Base-by-base conservation (phyloP, 2,888 invertebrate species). In the Pollenia griseotomentosa region DNA sequence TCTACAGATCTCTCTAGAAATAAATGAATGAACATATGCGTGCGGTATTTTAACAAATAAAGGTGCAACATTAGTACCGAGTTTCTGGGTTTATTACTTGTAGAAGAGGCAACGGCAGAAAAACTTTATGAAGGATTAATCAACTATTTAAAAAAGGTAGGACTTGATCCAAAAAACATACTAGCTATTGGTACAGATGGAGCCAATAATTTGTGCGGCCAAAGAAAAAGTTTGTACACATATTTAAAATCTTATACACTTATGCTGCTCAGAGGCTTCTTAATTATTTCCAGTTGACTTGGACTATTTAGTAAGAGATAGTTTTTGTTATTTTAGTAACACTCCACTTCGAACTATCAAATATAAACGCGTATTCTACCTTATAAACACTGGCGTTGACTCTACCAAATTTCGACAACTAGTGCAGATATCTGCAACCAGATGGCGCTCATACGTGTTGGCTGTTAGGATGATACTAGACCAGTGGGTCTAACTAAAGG, bases 241-340 rank as follows among this genome's bases (percentile, higher is more conserved):
- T 19, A 19, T 19, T 19, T 19, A 19, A 19, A 19, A 19, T 19
- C 19, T 19, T 19, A 2, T 19, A 19, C 19, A 19, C 19, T 19
- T 19, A 1, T 19, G 19, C 19, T 19, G 19, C 19, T 19, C 19
- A 19, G 19, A 19, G 19, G 19, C 19, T 19, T 19, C 19, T 19
- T 1, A 19, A 19, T 1, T 1, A 19, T 19, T 19, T 19, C 19
- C 19, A 19, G 19, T 19, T 1, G 19, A 19, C 19, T 1, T 19
- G 19, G 19, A 73, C 14, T 73, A 16, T 73, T 48, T 73, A 48
- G 8, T 61, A 46, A 59, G 48, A 57, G 59, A 73, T 23, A 46
- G 59, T 19, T 59, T 14, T 48, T 48, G 16, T 48, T 73, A 73
- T 48, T 73, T 73, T 46, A 59, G 59, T 14, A 73, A 73, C n/a